Evolutionary conservation across 1,140 invertebrate genomes (phyloP).

Genomic region (Latrodectus geometricus): DNA sequence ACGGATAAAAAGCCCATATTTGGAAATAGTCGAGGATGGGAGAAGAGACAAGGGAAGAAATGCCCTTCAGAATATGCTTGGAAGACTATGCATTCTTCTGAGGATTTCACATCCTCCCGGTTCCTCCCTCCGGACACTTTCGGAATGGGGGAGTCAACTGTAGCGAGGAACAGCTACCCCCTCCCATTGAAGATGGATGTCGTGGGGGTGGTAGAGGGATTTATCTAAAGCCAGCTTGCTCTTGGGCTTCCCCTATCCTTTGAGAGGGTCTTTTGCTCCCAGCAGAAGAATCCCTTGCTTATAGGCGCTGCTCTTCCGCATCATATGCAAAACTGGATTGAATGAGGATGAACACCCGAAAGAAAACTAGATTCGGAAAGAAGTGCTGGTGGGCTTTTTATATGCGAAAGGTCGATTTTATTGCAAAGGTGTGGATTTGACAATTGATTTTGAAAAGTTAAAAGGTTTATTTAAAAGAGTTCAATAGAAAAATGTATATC

Average conservation of each 20-base stretch:
- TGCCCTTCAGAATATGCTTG: background rate
- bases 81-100: background rate
- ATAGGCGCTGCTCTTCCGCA: background rate
- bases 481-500: no score
- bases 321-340: background rate
- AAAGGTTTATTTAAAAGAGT: no score
- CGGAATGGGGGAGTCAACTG: constrained; percentile 26
- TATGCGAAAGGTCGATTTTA: no score
- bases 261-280: background rate
- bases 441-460: no score
- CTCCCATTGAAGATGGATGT: background rate
- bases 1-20: background rate
- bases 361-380: no score
- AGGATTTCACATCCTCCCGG: background rate
- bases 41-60: background rate
- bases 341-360: background rate
- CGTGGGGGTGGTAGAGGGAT: background rate
- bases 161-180: constrained; percentile 8
- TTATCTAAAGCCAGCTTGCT: constrained; percentile 37
- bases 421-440: no score
- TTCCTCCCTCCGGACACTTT: constrained; percentile 10
- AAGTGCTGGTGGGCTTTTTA: no score
- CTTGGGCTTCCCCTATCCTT: background rate
- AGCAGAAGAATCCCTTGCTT: background rate
- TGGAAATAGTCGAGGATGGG: background rate